Conservation (phyloP, 2,888 invertebrate genomes). For the Drosophila mayaguana region DNA sequence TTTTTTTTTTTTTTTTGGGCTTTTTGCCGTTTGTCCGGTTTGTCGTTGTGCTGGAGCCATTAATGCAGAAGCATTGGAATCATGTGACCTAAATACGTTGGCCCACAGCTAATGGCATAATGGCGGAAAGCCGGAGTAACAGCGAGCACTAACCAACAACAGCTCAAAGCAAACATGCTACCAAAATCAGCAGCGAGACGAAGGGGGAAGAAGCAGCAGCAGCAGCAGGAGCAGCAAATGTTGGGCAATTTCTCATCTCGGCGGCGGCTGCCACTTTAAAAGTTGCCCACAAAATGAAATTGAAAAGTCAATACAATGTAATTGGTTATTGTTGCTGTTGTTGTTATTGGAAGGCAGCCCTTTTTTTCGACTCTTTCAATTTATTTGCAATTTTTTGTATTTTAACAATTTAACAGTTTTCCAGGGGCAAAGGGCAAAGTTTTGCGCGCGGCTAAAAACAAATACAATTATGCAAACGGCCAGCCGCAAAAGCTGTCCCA, state of each 20-base stretch:
- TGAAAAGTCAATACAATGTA: slow-evolving; percentile 77
- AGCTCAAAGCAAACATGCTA: slow-evolving; percentile 60
- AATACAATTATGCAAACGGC: slow-evolving; percentile 71
- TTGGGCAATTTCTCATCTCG: slow-evolving; percentile 52
- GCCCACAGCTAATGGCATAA: slow-evolving; percentile 74
- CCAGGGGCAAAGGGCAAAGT: slow-evolving; percentile 28
- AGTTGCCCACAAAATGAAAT: slow-evolving; percentile 75
- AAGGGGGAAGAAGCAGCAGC: not conserved
- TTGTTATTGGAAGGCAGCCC: slow-evolving; percentile 26
- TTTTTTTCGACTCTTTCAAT: slow-evolving; percentile 63
- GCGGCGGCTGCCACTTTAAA: slow-evolving; percentile 65
- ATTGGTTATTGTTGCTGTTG: slow-evolving; percentile 46
- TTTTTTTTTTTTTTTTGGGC: slow-evolving; percentile 22
- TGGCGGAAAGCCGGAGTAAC: slow-evolving; percentile 60
- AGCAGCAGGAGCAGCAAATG: slow-evolving; percentile 24
- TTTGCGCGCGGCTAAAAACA: slow-evolving; percentile 57
- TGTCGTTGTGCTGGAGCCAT: slow-evolving; percentile 45
- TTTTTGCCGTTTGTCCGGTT: slow-evolving; percentile 65
- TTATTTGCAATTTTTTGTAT: slow-evolving; percentile 70
- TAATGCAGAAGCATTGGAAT: slow-evolving; percentile 68
- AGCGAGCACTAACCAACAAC: slow-evolving; percentile 25
- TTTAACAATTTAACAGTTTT: slow-evolving; percentile 73
- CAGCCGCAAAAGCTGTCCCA: slow-evolving; percentile 18
- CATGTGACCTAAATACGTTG: slow-evolving; percentile 76
- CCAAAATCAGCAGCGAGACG: slow-evolving; percentile 31